Conservation (phyloP, 2,797 vertebrate genomes). For the Remorina albescens region DNA sequence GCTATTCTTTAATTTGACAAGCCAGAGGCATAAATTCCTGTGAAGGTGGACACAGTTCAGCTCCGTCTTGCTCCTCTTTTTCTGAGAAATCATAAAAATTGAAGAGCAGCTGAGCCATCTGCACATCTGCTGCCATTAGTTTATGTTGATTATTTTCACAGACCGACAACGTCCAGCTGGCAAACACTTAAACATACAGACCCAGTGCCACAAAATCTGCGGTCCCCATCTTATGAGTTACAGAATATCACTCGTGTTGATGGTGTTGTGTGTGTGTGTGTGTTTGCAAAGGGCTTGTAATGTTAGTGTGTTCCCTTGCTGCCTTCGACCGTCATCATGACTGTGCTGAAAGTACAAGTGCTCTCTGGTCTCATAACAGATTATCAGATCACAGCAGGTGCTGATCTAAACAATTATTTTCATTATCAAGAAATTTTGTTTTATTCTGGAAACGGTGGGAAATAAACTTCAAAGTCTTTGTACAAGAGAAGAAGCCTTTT, state of each 20-base stretch:
- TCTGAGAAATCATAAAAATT: conserved; percentile 14
- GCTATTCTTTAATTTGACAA: background rate
- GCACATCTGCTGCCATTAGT: conserved; percentile 25
- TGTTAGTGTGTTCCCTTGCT: background rate
- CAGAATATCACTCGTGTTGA: conserved; percentile 43
- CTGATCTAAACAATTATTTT: background rate
- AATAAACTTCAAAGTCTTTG: no score
- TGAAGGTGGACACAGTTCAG: conserved; percentile 3
- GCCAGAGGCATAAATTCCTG: background rate
- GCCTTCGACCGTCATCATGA: background rate
- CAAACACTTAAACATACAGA: conserved; percentile 38
- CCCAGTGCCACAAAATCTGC: conserved; percentile 23
- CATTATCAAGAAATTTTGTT: background rate
- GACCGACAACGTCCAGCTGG: conserved; percentile 32
- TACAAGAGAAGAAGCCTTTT: background rate
- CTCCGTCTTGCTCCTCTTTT: background rate
- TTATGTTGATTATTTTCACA: conserved; percentile 32
- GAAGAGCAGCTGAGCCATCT: conserved; percentile 10
- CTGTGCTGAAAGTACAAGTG: background rate
- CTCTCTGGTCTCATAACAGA: background rate
- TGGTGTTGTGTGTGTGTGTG: no score
- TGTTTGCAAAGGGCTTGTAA: background rate
- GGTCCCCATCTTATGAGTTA: conserved; percentile 18
- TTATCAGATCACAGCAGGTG: background rate
- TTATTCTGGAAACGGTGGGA: no score